These are phyloP conservation scores for Saccostrea cuccullata DNA, from an alignment of 1,140 invertebrate genomes.

Conservation along the genomic window DNA sequence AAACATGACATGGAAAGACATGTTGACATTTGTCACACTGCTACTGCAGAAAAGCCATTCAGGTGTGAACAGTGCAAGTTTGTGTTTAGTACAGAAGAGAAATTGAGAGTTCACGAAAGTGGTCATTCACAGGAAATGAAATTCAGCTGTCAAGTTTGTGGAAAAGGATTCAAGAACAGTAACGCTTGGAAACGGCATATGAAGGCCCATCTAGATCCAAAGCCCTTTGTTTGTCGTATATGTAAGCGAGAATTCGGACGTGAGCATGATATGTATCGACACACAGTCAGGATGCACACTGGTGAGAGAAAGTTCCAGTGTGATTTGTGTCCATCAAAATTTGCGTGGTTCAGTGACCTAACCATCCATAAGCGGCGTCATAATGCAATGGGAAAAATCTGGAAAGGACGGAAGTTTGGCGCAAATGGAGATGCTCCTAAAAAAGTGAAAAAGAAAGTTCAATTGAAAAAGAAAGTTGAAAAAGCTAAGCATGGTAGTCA, in stretches of 20 bases:
- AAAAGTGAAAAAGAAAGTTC: background rate
- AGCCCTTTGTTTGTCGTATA: background rate
- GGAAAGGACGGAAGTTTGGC: background rate
- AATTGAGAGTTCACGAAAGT: background rate
- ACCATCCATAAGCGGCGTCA: conserved; percentile 13
- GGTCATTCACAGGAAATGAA: background rate
- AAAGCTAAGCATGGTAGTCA: background rate
- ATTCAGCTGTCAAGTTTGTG: conserved; percentile 16
- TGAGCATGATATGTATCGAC: conserved; percentile 1
- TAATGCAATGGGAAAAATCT: background rate
- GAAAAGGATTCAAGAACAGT: background rate
- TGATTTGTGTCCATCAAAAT: background rate
- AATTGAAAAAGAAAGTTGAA: background rate
- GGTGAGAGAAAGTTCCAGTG: background rate
- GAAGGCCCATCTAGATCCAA: background rate
- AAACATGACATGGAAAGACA: conserved; percentile 9
- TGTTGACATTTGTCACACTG: background rate
- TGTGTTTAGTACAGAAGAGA: background rate
- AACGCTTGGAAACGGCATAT: conserved; percentile 19
- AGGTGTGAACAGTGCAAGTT: conserved; percentile 6
- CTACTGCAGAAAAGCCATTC: background rate
- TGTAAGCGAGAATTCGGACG: background rate
- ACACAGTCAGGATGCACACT: background rate
- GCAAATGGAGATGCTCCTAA: background rate
- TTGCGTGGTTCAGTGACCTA: conserved; percentile 17